phyloP scores from a whole-genome alignment of 1,140 invertebrate genomes.

The Triops cancriformis region DNA sequence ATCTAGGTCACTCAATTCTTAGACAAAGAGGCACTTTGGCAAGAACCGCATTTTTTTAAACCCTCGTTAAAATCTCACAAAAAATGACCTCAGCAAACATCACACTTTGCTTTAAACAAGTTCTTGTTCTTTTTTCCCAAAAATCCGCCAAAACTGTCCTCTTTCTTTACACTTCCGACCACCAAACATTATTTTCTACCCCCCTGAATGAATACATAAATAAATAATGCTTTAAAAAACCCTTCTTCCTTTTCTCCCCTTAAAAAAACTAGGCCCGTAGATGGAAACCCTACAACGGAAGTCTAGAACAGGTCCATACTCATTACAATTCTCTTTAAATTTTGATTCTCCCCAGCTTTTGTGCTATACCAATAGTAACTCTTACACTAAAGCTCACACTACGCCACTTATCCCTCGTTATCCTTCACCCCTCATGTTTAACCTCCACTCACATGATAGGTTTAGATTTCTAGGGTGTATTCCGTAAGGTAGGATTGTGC shows the following conservation, averaged over 20 bases:
- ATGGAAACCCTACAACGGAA: too few species aligned
- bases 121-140: background rate
- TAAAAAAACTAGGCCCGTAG: too few species aligned
- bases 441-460: too few species aligned
- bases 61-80: background rate
- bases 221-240: background rate
- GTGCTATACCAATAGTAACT: too few species aligned
- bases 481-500: too few species aligned
- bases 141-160: constrained; percentile 13
- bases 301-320: too few species aligned
- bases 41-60: background rate
- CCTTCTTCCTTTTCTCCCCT: background rate
- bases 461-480: too few species aligned
- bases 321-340: too few species aligned
- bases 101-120: background rate
- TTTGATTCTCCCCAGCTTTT: too few species aligned
- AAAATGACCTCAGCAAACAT: constrained; percentile 7
- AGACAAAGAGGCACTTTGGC: constrained; percentile 8
- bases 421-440: too few species aligned
- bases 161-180: background rate
- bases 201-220: background rate
- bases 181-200: background rate
- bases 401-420: too few species aligned
- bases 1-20: constrained; percentile 14
- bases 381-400: too few species aligned